Evolutionary conservation across 64 coral and sea anemone species (phyloP).

Genomic region (Stylophora pistillata): DNA sequence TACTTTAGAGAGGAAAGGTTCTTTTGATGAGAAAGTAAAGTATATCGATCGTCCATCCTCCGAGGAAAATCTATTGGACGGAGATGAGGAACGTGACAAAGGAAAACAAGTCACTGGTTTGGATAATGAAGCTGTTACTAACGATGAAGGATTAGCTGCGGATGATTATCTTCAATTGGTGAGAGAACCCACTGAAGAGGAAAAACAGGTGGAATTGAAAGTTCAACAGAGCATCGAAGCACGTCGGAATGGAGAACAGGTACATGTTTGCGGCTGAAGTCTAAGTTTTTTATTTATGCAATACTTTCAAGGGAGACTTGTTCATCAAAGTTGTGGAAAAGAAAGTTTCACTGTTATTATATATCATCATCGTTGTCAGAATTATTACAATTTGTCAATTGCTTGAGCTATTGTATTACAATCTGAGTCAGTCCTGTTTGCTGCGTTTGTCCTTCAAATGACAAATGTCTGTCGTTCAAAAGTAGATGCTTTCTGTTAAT

Average conservation of each 20-base stretch:
- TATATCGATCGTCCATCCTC: conserved; percentile 36
- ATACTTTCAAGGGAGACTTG: background rate
- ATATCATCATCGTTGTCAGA: too few species aligned
- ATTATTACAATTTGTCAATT: too few species aligned
- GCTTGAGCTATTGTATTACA: too few species aligned
- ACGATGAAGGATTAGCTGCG: conserved; percentile 19
- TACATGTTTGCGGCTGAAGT: background rate
- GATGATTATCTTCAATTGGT: conserved; percentile 20
- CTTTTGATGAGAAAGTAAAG: conserved; percentile 67
- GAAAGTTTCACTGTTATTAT: too few species aligned
- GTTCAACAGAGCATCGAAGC: conserved; percentile 61
- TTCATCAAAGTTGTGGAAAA: too few species aligned
- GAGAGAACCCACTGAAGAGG: conserved; percentile 56
- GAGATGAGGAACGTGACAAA: background rate
- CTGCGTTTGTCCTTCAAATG: too few species aligned
- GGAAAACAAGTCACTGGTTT: conserved; percentile 11
- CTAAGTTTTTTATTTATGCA: too few species aligned
- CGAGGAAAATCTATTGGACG: background rate
- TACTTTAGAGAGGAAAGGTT: conserved; percentile 48
- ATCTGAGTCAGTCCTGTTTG: too few species aligned
- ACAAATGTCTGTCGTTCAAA: too few species aligned
- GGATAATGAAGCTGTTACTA: conserved; percentile 8
- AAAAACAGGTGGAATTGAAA: conserved; percentile 65
- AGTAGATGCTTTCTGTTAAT: too few species aligned
- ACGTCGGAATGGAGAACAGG: conserved; percentile 20